Percentiles rank a stretch among this genome's conserved stretches.
phyloP scores from a whole-genome alignment of 2,888 invertebrate species.

The Serrognathus titanus region DNA sequence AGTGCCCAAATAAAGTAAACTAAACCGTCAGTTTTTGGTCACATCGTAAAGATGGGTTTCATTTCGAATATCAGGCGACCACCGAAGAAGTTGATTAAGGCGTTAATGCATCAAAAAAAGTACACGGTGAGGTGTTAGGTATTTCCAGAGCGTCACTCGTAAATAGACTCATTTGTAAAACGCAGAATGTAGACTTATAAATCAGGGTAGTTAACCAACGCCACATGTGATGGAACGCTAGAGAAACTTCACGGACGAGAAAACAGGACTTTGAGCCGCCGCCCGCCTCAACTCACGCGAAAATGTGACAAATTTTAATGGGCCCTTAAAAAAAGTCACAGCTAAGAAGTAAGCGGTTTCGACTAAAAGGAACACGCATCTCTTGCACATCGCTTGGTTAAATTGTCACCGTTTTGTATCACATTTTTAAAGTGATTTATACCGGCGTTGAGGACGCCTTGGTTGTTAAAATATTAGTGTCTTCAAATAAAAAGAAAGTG shows the following conservation, averaged over 20 bases:
- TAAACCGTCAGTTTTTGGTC: too few relatives aligned
- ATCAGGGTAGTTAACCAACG: constrained; percentile 15
- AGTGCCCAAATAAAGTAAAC: too few relatives aligned
- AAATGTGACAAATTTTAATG: constrained; percentile 34
- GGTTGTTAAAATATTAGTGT: neutral
- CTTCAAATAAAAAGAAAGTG: too few relatives aligned
- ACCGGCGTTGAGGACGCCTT: neutral
- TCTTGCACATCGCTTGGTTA: neutral
- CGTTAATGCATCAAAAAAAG: neutral
- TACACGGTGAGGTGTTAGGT: constrained; percentile 1
- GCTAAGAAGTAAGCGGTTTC: neutral
- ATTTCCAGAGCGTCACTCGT: constrained; percentile 13
- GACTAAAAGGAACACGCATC: neutral
- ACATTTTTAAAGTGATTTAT: neutral
- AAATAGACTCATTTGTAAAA: constrained; percentile 19
- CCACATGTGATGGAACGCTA: constrained; percentile 25
- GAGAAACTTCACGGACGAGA: constrained; percentile 30
- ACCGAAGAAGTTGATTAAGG: constrained; percentile 1
- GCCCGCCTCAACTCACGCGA: constrained; percentile 32
- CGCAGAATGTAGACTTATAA: constrained; percentile 19
- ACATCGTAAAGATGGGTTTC: too few relatives aligned
- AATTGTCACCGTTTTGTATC: too few relatives aligned
- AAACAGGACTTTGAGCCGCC: constrained; percentile 31
- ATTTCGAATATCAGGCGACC: neutral
- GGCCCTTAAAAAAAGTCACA: constrained; percentile 23